Evolutionary conservation across 1,140 invertebrate species (phyloP).

Genomic region (Listronotus bonariensis): DNA sequence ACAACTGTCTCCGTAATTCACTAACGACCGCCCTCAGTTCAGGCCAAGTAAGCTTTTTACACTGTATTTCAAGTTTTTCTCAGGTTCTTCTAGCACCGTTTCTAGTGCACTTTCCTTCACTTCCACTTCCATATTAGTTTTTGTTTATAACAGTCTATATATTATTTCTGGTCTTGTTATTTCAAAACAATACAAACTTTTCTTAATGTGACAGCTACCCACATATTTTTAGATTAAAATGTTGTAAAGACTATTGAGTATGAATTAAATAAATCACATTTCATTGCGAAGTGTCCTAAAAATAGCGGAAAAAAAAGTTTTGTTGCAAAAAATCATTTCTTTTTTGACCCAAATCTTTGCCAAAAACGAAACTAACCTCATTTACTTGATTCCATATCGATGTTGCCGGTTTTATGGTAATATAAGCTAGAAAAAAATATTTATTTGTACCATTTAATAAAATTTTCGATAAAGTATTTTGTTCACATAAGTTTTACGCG

Average conservation of each 20-base stretch:
- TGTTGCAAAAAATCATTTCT: conserved; percentile 22
- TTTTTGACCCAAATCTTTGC: conserved; percentile 26
- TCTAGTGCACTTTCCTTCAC: too few relatives aligned
- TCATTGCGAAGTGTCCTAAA: conserved; percentile 12
- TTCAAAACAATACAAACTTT: conserved; percentile 11
- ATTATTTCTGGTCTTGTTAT: conserved; percentile 6
- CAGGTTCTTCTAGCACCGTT: neutral
- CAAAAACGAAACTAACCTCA: conserved; percentile 25
- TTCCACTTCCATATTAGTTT: too few relatives aligned
- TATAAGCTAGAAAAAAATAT: neutral
- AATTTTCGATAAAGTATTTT: neutral
- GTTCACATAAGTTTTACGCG: neutral
- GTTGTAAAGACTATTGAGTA: conserved; percentile 2
- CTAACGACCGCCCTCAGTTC: conserved; percentile 80
- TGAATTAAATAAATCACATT: conserved; percentile 24
- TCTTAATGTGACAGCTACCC: neutral
- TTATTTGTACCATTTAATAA: neutral
- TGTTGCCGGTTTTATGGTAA: conserved; percentile 12
- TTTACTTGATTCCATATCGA: conserved; percentile 5
- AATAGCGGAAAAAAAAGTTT: conserved; percentile 14
- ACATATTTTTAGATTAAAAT: conserved; percentile 10
- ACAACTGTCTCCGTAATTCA: conserved; percentile 78
- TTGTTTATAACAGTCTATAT: too few relatives aligned
- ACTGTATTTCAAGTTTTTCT: conserved; percentile 22
- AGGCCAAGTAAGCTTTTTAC: conserved; percentile 67